Conservation (phyloP, 2,113 vertebrate species). For the Pteropus alecto region DNA sequence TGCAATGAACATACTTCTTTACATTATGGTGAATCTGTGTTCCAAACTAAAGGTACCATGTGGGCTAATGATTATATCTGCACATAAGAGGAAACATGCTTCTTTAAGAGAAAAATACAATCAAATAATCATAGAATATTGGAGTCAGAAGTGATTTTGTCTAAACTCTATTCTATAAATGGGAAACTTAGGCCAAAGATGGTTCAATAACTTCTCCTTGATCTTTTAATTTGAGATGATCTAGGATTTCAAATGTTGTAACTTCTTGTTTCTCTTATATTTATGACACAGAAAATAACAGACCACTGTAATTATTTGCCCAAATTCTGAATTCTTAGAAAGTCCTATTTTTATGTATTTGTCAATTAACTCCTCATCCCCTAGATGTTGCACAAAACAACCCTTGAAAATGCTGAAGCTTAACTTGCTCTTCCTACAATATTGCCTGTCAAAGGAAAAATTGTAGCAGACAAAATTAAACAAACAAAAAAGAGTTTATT, state of each 20-base stretch:
- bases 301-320: not conserved
- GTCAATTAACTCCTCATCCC: not conserved
- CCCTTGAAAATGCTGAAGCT: not conserved
- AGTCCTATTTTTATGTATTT: not conserved
- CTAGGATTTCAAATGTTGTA: not conserved
- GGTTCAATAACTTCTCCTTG: not conserved
- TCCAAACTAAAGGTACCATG: not conserved
- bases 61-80: not conserved
- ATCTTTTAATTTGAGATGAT: not conserved
- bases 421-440: not conserved
- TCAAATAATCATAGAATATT: not conserved
- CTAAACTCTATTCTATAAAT: not conserved
- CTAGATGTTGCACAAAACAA: not conserved
- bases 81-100: not conserved
- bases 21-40: slow-evolving; percentile 4
- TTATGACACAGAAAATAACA: not conserved
- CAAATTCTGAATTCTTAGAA: not conserved
- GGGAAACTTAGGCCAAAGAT: not conserved
- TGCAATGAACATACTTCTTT: not conserved
- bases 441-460: not conserved
- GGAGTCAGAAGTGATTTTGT: not conserved
- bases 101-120: not conserved
- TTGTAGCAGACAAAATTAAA: not conserved
- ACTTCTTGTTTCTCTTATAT: not conserved
- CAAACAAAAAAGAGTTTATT: not conserved